Conservation (phyloP, 2,888 invertebrate species). For the Agriopis marginaria region DNA sequence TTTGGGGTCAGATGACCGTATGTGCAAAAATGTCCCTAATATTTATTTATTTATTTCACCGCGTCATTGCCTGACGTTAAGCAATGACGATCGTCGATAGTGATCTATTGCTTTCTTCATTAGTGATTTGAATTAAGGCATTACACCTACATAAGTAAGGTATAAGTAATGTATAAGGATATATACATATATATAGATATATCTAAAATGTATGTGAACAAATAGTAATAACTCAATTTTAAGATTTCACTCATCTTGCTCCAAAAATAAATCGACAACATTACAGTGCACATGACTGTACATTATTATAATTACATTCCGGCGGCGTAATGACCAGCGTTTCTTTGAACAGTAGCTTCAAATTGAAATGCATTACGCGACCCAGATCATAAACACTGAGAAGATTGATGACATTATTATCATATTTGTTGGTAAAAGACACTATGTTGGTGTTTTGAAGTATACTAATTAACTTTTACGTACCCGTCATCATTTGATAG, state of each 20-base stretch:
- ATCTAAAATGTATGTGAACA: not conserved
- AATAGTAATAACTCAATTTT: not conserved
- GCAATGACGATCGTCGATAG: too few species aligned
- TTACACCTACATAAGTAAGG: too few species aligned
- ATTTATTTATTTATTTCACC: too few species aligned
- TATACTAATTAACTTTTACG: constrained; percentile 9
- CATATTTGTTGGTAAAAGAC: constrained; percentile 23
- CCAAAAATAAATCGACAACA: not conserved
- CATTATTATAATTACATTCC: constrained; percentile 46
- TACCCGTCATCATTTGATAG: not conserved
- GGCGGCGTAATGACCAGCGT: constrained; percentile 36
- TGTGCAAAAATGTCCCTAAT: too few species aligned
- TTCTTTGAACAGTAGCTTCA: constrained; percentile 39
- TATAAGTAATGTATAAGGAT: too few species aligned
- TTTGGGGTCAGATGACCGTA: too few species aligned
- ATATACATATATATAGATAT: too few species aligned
- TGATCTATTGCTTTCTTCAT: too few species aligned
- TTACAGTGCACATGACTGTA: constrained; percentile 12
- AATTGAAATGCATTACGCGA: constrained; percentile 43
- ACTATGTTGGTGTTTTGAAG: constrained; percentile 11
- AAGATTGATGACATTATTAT: constrained; percentile 39
- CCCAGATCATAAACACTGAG: constrained; percentile 35
- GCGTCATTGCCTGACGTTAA: too few species aligned
- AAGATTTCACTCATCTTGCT: not conserved
- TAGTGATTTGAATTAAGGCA: too few species aligned